phyloP scores from a whole-genome alignment of 2,113 vertebrate genomes.

The Tautogolabrus adspersus region DNA sequence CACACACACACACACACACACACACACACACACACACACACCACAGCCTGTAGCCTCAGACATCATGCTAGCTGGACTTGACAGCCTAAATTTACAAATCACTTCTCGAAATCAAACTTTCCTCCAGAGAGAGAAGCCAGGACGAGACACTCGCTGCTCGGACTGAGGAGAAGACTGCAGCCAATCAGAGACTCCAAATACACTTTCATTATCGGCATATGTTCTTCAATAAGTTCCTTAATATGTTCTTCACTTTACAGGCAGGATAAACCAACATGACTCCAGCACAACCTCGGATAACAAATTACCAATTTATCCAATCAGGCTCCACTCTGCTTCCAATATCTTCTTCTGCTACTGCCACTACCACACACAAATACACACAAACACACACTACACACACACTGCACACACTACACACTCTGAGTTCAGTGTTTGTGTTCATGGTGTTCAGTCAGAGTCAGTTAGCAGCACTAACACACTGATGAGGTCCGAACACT shows the following conservation, averaged over 20 bases:
- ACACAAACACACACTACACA: background rate
- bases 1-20: too few relatives aligned
- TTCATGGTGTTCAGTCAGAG: too few relatives aligned
- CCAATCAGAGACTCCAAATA: slow-evolving; percentile 18
- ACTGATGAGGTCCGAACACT: too few relatives aligned
- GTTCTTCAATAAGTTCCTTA: background rate
- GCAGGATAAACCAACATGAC: slow-evolving; percentile 23
- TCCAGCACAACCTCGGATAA: slow-evolving; percentile 31
- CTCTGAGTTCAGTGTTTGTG: too few relatives aligned
- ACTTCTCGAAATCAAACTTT: slow-evolving; percentile 30
- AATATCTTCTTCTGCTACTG: background rate
- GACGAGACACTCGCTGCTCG: background rate
- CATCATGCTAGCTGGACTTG: slow-evolving; percentile 27
- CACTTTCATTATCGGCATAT: slow-evolving; percentile 37
- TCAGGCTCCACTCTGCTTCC: slow-evolving; percentile 12
- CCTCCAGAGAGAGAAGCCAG: background rate
- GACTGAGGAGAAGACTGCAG: slow-evolving; percentile 6
- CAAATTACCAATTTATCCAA: slow-evolving; percentile 58
- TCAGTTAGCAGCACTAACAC: too few relatives aligned
- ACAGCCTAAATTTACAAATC: slow-evolving; percentile 40
- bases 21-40: too few relatives aligned
- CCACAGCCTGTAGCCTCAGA: background rate
- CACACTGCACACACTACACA: background rate
- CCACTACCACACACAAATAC: background rate
- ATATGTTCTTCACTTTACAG: slow-evolving; percentile 1